Percentiles rank a stretch among this genome's conserved stretches.
Conservation (phyloP, 2,888 invertebrate species). For the Drosophila prolongata region DNA sequence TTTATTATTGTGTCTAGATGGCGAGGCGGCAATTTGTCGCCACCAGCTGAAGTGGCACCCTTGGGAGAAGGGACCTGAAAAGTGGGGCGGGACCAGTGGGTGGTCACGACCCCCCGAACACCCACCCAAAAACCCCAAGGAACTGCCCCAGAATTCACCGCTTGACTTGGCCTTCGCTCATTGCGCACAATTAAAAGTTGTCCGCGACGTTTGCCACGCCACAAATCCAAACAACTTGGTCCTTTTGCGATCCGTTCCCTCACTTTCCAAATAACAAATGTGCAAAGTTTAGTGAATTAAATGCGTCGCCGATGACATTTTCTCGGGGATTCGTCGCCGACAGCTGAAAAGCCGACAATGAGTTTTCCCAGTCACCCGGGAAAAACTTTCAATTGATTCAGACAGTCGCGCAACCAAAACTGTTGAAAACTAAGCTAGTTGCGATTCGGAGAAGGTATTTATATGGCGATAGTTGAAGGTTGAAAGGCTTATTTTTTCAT, state of each 20-base stretch:
- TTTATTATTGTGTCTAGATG: constrained; percentile 2
- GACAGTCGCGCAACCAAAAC: constrained; percentile 15
- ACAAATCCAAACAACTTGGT: constrained; percentile 40
- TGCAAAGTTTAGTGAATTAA: constrained; percentile 72
- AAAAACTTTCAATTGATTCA: constrained; percentile 30
- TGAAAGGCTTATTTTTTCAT: background rate
- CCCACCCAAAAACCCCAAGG: background rate
- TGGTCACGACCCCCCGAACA: background rate
- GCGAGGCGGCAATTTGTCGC: constrained; percentile 8
- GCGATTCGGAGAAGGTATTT: background rate
- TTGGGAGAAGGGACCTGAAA: constrained; percentile 5
- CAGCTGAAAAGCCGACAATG: constrained; percentile 7
- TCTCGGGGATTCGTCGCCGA: constrained; percentile 21
- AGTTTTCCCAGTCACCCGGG: background rate
- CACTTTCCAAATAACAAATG: constrained; percentile 58
- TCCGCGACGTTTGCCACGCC: constrained; percentile 30
- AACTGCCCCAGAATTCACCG: constrained; percentile 2
- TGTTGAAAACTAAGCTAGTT: constrained; percentile 21
- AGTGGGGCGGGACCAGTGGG: constrained; percentile 1
- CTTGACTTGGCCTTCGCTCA: constrained; percentile 50
- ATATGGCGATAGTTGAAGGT: background rate
- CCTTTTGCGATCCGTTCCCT: constrained; percentile 1
- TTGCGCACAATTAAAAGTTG: constrained; percentile 73
- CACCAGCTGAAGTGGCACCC: constrained; percentile 28
- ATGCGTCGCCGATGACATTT: constrained; percentile 58